Evolutionary conservation across 2,113 vertebrate species (phyloP).

Genomic region (Megalops atlanticus): DNA sequence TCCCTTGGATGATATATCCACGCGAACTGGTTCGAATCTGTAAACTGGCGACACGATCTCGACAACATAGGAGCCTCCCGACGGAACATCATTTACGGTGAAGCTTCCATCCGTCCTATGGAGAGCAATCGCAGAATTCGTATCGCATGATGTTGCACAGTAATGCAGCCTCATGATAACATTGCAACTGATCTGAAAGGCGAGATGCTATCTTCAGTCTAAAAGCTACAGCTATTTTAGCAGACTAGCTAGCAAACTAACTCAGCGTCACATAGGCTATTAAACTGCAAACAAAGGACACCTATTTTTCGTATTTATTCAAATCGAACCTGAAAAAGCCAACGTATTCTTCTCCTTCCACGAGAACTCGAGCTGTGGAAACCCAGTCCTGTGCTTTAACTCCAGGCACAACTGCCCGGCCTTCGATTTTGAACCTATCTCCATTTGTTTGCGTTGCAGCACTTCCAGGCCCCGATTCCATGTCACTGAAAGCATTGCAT

Average conservation of each 20-base stretch:
- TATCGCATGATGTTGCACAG: not conserved
- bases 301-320: not conserved
- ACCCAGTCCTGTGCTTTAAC: conserved; percentile 93
- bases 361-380: conserved; percentile 80
- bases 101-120: conserved; percentile 94
- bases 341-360: conserved; percentile 91
- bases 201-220: too few species aligned
- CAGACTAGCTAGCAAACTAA: not conserved
- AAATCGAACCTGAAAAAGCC: conserved; percentile 85
- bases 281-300: not conserved
- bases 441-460: conserved; percentile 60
- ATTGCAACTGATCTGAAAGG: too few species aligned
- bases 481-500: conserved; percentile 53
- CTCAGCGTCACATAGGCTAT: not conserved
- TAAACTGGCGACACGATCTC: conserved; percentile 88
- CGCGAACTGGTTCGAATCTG: conserved; percentile 90
- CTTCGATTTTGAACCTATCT: conserved; percentile 91
- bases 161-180: too few species aligned
- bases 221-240: conserved; percentile 26
- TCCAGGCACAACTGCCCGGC: conserved; percentile 86
- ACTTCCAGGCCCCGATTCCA: conserved; percentile 68
- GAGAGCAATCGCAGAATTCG: conserved; percentile 32
- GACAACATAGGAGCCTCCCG: conserved; percentile 95
- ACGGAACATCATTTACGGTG: conserved; percentile 92
- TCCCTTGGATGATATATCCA: conserved; percentile 98